A percentile compares a stretch with the other conserved stretches of the same genome.
phyloP scores from a whole-genome alignment of 2,113 vertebrate genomes.

The Atractosteus spatula region DNA sequence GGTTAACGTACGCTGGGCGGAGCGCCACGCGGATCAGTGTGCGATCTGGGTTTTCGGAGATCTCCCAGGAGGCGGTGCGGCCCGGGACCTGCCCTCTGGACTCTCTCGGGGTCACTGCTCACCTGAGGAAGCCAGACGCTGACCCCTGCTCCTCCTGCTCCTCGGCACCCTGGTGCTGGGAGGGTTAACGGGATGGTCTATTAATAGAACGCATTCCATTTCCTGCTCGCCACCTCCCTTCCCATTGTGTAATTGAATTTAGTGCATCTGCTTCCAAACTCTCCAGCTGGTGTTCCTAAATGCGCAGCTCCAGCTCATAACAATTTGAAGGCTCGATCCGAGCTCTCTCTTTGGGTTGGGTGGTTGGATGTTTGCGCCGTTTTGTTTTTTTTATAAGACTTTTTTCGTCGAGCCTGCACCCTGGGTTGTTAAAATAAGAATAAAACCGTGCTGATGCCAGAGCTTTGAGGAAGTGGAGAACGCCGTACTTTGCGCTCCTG shows the following conservation, averaged over 20 bases:
- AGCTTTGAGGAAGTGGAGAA: slow-evolving; percentile 26
- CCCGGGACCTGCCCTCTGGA: slow-evolving; percentile 10
- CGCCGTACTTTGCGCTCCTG: slow-evolving; percentile 22
- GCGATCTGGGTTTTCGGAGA: no score
- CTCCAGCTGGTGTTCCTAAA: slow-evolving; percentile 31
- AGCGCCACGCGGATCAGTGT: no score
- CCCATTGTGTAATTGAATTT: slow-evolving; percentile 27
- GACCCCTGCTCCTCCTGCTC: not conserved
- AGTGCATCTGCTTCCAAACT: slow-evolving; percentile 30
- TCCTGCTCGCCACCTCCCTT: slow-evolving; percentile 24
- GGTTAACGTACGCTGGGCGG: no score
- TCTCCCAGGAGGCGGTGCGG: no score
- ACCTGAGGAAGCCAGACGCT: slow-evolving; percentile 10
- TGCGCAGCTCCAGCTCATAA: not conserved
- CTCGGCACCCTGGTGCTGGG: not conserved
- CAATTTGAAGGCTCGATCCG: slow-evolving; percentile 8
- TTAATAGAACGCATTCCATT: slow-evolving; percentile 38
- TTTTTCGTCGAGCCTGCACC: no score
- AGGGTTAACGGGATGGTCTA: slow-evolving; percentile 24
- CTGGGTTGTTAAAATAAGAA: not conserved
- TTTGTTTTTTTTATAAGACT: not conserved
- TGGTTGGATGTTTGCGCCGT: not conserved
- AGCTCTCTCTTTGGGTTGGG: slow-evolving; percentile 1
- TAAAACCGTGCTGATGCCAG: slow-evolving; percentile 13
- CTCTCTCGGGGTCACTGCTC: slow-evolving; percentile 10